Evolutionary conservation across 2,888 invertebrate species (phyloP).

Genomic region (Drosophila testacea): DNA sequence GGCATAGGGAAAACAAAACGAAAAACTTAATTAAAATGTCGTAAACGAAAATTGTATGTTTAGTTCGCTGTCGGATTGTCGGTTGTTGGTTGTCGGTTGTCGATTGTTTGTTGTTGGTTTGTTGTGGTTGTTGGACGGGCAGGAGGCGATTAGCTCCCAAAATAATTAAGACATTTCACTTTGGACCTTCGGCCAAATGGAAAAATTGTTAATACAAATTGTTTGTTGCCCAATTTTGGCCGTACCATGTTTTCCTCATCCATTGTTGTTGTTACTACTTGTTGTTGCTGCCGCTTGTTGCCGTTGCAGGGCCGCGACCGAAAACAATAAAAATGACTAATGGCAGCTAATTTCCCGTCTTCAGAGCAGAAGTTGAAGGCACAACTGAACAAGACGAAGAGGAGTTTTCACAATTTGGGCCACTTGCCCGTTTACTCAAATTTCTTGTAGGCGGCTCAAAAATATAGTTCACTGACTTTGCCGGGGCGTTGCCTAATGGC

Average conservation of each 20-base stretch:
- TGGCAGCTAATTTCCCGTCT: conserved; percentile 81
- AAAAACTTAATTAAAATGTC: conserved; percentile 81
- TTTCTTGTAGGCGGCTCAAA: conserved; percentile 50
- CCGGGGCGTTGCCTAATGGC: conserved; percentile 56
- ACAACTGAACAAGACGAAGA: conserved; percentile 45
- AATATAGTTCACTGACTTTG: conserved; percentile 29
- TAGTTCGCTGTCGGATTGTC: conserved; percentile 51
- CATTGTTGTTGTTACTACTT: conserved; percentile 35
- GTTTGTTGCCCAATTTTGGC: conserved; percentile 75
- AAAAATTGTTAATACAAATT: conserved; percentile 77
- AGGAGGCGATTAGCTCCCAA: conserved; percentile 68
- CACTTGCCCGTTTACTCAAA: conserved; percentile 38
- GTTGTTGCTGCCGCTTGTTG: conserved; percentile 31
- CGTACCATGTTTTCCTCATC: conserved; percentile 45
- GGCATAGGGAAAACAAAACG: conserved; percentile 33
- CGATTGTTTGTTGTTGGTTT: conserved; percentile 11
- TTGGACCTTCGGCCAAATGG: conserved; percentile 59
- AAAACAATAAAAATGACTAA: conserved; percentile 82
- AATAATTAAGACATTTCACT: conserved; percentile 80
- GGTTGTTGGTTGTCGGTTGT: conserved; percentile 30
- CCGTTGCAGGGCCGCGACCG: conserved; percentile 66
- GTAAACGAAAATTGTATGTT: conserved; percentile 79
- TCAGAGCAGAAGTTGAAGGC: conserved; percentile 23
- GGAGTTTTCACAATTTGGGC: conserved; percentile 46
- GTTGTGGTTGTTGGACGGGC: conserved; percentile 18